A percentile compares a stretch with the other conserved stretches of the same genome.
These are phyloP conservation scores for Eumeta japonica DNA, from an alignment of 1,140 invertebrate genomes.

Conservation along the genomic window DNA sequence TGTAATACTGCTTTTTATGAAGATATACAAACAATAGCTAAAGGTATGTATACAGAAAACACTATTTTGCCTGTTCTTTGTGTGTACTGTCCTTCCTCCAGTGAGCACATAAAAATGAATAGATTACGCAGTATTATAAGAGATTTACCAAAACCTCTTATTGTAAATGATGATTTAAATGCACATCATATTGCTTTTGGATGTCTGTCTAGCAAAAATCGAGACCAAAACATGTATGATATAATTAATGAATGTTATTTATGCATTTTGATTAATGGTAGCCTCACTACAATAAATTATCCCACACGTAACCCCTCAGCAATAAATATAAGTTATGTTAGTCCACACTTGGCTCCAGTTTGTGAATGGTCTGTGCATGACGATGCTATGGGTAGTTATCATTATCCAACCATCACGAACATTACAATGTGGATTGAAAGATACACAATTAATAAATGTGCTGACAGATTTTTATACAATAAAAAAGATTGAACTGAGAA, in stretches of 20 bases:
- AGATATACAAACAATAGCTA: slow-evolving; percentile 5
- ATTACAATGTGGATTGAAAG: neutral
- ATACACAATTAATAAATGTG: neutral
- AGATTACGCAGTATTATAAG: slow-evolving; percentile 12
- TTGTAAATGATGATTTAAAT: slow-evolving; percentile 16
- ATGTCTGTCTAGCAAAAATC: slow-evolving; percentile 11
- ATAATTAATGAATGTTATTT: slow-evolving; percentile 14
- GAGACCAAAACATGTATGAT: slow-evolving; percentile 11
- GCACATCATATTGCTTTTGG: slow-evolving; percentile 16
- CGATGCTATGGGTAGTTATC: slow-evolving; percentile 13
- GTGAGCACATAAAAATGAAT: slow-evolving; percentile 6
- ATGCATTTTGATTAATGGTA: slow-evolving; percentile 13
- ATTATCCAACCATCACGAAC: slow-evolving; percentile 14
- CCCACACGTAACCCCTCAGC: slow-evolving; percentile 10
- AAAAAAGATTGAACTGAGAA: neutral
- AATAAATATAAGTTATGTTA: slow-evolving; percentile 13
- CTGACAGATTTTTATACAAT: neutral
- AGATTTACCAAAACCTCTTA: slow-evolving; percentile 11
- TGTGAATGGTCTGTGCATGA: slow-evolving; percentile 15
- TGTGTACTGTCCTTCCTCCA: slow-evolving; percentile 12
- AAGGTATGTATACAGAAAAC: no score
- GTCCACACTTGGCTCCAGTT: slow-evolving; percentile 7
- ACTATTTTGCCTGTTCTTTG: no score
- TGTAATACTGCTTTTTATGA: slow-evolving; percentile 10
- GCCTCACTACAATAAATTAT: slow-evolving; percentile 9